Conservation (phyloP, 2,797 vertebrate genomes). For the Gallinago nigripennis region DNA sequence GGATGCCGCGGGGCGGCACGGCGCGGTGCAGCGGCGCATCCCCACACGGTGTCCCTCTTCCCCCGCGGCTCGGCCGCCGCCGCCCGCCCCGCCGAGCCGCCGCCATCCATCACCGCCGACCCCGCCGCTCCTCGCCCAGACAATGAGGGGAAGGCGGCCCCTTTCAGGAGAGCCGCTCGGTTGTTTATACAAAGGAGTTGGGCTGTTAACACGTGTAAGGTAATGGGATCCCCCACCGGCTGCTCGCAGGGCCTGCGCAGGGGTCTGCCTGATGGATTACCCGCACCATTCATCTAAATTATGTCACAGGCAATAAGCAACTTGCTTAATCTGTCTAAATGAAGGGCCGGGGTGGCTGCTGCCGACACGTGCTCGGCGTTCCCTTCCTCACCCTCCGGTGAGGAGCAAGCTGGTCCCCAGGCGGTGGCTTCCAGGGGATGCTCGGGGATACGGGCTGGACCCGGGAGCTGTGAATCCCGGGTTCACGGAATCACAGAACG, state of each 20-base stretch:
- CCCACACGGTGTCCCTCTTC: conserved; percentile 78
- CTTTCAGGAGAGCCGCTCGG: conserved; percentile 80
- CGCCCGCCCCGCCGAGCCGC: not conserved
- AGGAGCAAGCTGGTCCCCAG: not conserved
- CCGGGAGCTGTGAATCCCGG: not conserved
- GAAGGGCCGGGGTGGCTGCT: conserved; percentile 72
- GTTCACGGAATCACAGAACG: not conserved
- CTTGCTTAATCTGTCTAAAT: conserved; percentile 81
- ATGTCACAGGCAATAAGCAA: conserved; percentile 84
- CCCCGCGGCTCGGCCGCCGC: conserved; percentile 28
- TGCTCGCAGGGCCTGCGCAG: conserved; percentile 69
- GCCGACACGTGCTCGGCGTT: conserved; percentile 74
- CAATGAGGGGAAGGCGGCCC: conserved; percentile 78
- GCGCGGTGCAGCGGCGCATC: not conserved
- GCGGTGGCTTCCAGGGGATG: not conserved
- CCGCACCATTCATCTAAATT: conserved; percentile 88
- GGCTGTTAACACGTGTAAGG: conserved; percentile 90
- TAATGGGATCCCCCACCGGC: conserved; percentile 87
- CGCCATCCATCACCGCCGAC: conserved; percentile 83
- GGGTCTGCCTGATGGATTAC: conserved; percentile 82
- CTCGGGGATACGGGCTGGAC: rapidly evolving
- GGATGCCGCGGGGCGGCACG: no score
- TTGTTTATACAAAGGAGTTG: conserved; percentile 85
- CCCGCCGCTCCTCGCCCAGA: conserved; percentile 75
- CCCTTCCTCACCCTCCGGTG: conserved; percentile 56